Evolutionary conservation across 2,797 vertebrate genomes (phyloP).

Genomic region (Craterocephalus amniculus): DNA sequence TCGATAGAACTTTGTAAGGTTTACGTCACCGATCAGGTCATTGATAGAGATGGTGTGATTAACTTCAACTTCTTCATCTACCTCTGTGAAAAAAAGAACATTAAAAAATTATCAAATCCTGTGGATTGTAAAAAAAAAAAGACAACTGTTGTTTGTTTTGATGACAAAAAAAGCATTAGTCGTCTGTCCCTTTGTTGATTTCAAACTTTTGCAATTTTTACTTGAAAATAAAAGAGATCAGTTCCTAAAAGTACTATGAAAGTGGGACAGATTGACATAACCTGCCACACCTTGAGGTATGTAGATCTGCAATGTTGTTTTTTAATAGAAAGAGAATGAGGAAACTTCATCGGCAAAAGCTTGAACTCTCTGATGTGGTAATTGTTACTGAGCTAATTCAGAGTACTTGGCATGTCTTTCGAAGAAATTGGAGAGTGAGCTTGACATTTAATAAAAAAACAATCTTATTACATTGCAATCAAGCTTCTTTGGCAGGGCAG

Average conservation of each 20-base stretch:
- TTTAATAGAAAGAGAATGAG: no score
- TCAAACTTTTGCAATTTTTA: background rate
- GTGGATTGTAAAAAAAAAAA: background rate
- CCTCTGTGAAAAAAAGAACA: background rate
- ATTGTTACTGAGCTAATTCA: background rate
- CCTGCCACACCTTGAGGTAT: no score
- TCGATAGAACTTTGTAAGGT: slow-evolving; percentile 70
- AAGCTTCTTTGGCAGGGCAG: background rate
- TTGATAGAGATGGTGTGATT: slow-evolving; percentile 52
- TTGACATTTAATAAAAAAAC: background rate
- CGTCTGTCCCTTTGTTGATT: background rate
- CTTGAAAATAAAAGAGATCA: background rate
- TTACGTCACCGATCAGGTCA: slow-evolving; percentile 66
- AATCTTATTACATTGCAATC: background rate
- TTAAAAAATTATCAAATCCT: background rate
- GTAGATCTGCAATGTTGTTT: no score
- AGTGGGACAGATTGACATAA: background rate
- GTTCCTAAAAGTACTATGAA: no score
- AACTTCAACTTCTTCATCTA: slow-evolving; percentile 15
- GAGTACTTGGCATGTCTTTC: background rate
- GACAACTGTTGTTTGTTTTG: background rate
- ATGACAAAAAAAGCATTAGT: background rate
- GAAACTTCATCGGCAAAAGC: no score
- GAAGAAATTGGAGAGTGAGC: background rate
- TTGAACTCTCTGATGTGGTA: background rate